phyloP scores from a whole-genome alignment of 2,888 invertebrate species.

The Rhamphomyia laevipes region DNA sequence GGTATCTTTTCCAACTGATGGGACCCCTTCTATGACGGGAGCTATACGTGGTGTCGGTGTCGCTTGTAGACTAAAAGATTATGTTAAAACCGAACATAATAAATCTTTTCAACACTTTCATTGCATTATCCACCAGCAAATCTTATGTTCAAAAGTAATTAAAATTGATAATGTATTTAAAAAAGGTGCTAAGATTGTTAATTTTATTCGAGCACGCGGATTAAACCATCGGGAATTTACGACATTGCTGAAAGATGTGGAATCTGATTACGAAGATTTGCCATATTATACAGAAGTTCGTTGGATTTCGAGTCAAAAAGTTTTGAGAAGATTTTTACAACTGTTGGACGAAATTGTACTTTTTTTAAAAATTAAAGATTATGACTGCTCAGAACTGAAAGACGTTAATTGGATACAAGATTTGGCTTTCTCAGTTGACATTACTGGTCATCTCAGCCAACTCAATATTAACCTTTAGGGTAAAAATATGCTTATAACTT shows the following conservation, averaged over 20 bases:
- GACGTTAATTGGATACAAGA: not conserved
- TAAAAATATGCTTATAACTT: constrained; percentile 1
- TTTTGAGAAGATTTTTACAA: too few relatives aligned
- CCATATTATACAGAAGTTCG: too few relatives aligned
- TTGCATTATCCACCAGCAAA: constrained; percentile 15
- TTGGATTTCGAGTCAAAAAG: too few relatives aligned
- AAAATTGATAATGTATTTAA: not conserved
- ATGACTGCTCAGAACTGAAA: not conserved
- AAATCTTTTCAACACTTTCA: constrained; percentile 2
- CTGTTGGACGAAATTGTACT: too few relatives aligned
- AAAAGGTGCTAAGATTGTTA: constrained; percentile 13
- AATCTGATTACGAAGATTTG: too few relatives aligned
- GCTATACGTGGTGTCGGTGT: not conserved
- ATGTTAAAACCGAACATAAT: not conserved
- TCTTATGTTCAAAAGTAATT: constrained; percentile 13
- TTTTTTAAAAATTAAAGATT: constrained; percentile 1
- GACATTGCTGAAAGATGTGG: too few relatives aligned
- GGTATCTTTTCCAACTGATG: not conserved
- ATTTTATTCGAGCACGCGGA: constrained; percentile 13
- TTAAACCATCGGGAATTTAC: not conserved
- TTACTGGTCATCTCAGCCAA: constrained; percentile 1
- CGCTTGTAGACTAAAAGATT: not conserved
- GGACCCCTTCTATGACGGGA: not conserved
- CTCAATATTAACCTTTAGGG: constrained; percentile 3
- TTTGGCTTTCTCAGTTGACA: constrained; percentile 5